Base-by-base conservation (phyloP, 2,888 invertebrate genomes). In the Campoplex capitator region DNA sequence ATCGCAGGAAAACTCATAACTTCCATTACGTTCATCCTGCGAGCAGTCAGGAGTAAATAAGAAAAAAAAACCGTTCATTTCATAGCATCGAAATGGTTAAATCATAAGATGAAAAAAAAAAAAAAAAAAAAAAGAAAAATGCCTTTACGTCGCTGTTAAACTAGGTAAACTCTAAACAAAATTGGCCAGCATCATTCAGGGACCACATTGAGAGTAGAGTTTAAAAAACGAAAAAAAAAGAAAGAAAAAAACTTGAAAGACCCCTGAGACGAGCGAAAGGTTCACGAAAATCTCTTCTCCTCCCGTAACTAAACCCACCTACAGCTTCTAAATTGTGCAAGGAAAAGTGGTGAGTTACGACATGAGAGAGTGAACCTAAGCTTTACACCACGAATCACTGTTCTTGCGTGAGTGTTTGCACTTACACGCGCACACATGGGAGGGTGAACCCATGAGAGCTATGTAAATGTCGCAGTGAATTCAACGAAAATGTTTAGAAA, bases 381-480 rank as follows among this genome's bases (percentile, higher is more conserved):
- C 32, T 45, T 35, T 23, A 13, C 42, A n/a, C n/a, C 58, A 42
- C 58, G 11, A 73, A 73, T 73, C 45, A 45, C 45, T 45, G 45
- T 45, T 18, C 16, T n/a, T 54, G 56, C 42, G 51, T 67, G 56
- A 54, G 51, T 35, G 23, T 74, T 62, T 65, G 32, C 32, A 73
- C 62, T 62, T 45, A 23, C 8, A 54, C 23, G 51, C 18, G 3
- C 18, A 18, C 28, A 0, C n/a, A 32, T 42, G 35, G 48, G 13
- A 28, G 48, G 8, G 28, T 13, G 48, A n/a, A 38, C 7, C 23
- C 23, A 23, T 23, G 3, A n/a, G 23, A 51, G 51, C 51, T 38
- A 3, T 16, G 38, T 32, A 70, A 83, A 77, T 71, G 51, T 77
- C 76, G 23, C 65, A 77, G 65, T 71, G 77, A 81, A 81, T 73